phyloP scores from a whole-genome alignment of 2,797 vertebrate species.

The Botia almorhae region DNA sequence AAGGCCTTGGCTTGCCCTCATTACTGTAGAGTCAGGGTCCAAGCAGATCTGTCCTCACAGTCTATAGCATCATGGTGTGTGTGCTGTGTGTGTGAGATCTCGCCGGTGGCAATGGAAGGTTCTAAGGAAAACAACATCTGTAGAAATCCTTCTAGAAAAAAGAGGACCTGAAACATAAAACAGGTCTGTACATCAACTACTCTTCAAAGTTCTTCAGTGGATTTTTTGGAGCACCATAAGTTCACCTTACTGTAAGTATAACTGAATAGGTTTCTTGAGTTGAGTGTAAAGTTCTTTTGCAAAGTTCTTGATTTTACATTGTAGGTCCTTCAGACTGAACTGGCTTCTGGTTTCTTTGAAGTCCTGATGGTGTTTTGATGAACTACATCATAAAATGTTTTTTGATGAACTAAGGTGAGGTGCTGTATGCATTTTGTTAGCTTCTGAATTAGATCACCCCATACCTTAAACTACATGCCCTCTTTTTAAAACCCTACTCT shows the following conservation, averaged over 20 bases:
- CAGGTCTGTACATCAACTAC: background rate
- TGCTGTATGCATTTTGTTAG: background rate
- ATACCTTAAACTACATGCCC: no score
- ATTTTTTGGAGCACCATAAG: background rate
- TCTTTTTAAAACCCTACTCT: no score
- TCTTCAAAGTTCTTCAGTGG: conserved; percentile 7
- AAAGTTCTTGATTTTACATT: background rate
- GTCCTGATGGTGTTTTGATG: no score
- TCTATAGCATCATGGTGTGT: conserved; percentile 13
- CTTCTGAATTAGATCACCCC: background rate
- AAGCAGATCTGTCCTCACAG: conserved; percentile 11
- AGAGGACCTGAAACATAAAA: conserved; percentile 20
- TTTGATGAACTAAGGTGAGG: background rate
- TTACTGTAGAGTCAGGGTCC: conserved; percentile 33
- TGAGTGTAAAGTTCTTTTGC: background rate
- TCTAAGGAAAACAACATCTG: conserved; percentile 48
- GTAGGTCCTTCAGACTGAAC: background rate
- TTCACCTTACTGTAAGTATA: background rate
- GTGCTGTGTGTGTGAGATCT: background rate
- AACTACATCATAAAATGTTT: no score
- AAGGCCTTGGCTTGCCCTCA: conserved; percentile 40
- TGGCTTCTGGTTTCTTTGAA: no score
- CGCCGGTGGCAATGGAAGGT: conserved; percentile 31
- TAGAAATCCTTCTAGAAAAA: conserved; percentile 33
- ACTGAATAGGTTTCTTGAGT: background rate